Evolutionary conservation across 1,140 invertebrate species (phyloP).

Genomic region (Homalodisca vitripennis): DNA sequence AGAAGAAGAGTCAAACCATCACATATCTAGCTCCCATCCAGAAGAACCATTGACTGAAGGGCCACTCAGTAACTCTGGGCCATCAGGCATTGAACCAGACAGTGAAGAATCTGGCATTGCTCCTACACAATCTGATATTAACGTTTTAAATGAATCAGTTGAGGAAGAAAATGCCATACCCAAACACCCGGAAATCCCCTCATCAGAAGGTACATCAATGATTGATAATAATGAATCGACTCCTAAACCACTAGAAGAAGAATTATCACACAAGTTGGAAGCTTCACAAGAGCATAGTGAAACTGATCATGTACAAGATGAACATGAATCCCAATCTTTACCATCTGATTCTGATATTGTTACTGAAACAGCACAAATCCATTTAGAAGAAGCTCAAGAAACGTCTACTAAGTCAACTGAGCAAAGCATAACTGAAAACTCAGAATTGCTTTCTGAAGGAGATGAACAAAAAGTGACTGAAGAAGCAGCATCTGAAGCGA

Average conservation of each 20-base stretch:
- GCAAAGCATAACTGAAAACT: too few relatives aligned
- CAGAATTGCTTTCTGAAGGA: too few relatives aligned
- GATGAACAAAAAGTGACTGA: conserved; percentile 24
- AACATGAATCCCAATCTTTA: too few relatives aligned
- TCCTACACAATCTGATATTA: neutral
- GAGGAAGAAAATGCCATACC: conserved; percentile 5
- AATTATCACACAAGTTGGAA: neutral
- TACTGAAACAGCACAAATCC: neutral
- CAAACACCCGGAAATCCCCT: too few relatives aligned
- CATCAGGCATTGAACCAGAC: neutral
- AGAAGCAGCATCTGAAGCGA: conserved; percentile 2
- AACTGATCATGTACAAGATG: conserved; percentile 35
- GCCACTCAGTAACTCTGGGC: neutral
- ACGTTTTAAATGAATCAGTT: neutral
- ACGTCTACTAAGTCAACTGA: too few relatives aligned
- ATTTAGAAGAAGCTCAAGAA: conserved; percentile 22
- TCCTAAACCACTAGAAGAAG: neutral
- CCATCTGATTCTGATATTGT: too few relatives aligned
- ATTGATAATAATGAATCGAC: neutral
- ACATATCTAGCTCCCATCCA: neutral
- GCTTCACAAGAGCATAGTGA: conserved; percentile 38
- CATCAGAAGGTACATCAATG: too few relatives aligned
- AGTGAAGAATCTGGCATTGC: neutral
- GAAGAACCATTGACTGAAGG: neutral
- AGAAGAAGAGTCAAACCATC: too few relatives aligned